Percentiles rank a stretch among this genome's conserved stretches.
phyloP scores from a whole-genome alignment of 2,888 invertebrate species.

The Cantharis nigra region DNA sequence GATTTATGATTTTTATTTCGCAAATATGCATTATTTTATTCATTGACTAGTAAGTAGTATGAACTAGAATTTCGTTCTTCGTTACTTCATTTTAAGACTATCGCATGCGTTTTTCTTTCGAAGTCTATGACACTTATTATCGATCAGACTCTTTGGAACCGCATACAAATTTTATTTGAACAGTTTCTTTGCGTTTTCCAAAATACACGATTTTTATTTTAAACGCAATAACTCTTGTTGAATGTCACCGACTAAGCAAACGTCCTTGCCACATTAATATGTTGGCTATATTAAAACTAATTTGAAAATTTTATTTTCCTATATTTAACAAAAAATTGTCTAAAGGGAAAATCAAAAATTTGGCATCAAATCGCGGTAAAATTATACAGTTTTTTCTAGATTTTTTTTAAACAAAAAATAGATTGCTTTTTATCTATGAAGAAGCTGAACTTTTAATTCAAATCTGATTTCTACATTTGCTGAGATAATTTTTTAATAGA shows the following conservation, averaged over 20 bases:
- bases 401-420: too few relatives aligned
- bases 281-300: background rate
- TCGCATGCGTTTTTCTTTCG: slow-evolving; percentile 5
- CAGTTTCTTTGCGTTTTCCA: slow-evolving; percentile 9
- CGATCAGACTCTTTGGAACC: slow-evolving; percentile 24
- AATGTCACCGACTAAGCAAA: background rate
- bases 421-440: too few relatives aligned
- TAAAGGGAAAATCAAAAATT: too few relatives aligned
- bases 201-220: slow-evolving; percentile 7
- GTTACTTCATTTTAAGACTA: background rate
- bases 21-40: background rate
- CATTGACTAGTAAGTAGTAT: background rate
- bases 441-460: too few relatives aligned
- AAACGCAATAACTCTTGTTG: background rate
- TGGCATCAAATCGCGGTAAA: too few relatives aligned
- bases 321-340: background rate
- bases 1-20: background rate
- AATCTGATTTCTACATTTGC: too few relatives aligned
- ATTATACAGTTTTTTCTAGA: too few relatives aligned
- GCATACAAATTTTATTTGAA: slow-evolving; percentile 13
- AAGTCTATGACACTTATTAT: slow-evolving; percentile 17
- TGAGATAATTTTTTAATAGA: too few relatives aligned
- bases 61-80: background rate
- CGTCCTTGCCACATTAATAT: background rate
- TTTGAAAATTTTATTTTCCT: background rate